phyloP scores from a whole-genome alignment of 1,140 invertebrate species.

The Drusus annulatus region DNA sequence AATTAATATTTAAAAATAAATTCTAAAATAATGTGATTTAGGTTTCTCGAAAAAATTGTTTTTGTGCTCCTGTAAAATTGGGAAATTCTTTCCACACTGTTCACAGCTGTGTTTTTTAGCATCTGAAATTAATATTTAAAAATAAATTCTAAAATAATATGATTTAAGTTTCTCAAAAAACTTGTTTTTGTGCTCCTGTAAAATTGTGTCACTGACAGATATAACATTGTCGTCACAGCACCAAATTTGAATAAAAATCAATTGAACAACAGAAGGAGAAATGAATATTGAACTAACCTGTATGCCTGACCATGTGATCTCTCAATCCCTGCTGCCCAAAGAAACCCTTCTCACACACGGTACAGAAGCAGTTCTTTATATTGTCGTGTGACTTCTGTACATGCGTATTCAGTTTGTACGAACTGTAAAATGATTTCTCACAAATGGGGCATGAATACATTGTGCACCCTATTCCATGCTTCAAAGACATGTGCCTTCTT shows the following conservation, averaged over 20 bases:
- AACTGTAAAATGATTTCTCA: background rate
- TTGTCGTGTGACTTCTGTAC: background rate
- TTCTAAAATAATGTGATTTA: background rate
- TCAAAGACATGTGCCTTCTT: background rate
- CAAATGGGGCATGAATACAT: background rate
- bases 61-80: background rate
- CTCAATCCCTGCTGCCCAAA: background rate
- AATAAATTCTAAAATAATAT: background rate
- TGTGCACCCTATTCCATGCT: background rate
- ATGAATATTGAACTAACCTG: slow-evolving; percentile 1
- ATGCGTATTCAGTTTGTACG: background rate
- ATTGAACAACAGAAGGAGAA: background rate
- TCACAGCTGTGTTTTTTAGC: background rate
- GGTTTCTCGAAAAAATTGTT: background rate
- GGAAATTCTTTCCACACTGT: background rate
- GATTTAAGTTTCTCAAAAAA: background rate
- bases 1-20: background rate
- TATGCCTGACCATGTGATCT: background rate
- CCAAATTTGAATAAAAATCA: background rate
- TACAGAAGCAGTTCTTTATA: background rate
- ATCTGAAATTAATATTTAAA: background rate
- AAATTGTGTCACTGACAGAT: too few species aligned
- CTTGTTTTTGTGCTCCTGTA: background rate
- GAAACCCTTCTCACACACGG: background rate
- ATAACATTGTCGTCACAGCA: background rate